A percentile compares a stretch with the other conserved stretches of the same genome.
These are phyloP conservation scores for Acanthurus tractus DNA, from an alignment of 2,797 vertebrate species.

Conservation along the genomic window DNA sequence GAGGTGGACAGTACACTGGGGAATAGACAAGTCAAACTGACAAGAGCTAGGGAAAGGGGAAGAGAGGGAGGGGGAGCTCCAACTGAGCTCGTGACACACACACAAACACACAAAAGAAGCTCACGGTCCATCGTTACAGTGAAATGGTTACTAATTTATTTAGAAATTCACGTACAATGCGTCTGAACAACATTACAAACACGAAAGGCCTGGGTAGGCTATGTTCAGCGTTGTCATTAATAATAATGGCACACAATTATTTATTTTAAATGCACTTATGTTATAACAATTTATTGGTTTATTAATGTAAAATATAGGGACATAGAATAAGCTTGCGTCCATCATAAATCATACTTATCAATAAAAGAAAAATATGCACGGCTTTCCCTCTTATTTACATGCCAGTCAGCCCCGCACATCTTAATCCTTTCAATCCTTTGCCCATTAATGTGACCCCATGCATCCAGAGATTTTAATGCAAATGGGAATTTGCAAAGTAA, in stretches of 20 bases:
- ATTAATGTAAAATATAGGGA: too few species aligned
- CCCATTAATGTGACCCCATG: constrained; percentile 29
- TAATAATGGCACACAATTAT: background rate
- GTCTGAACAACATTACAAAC: background rate
- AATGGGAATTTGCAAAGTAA: constrained; percentile 30
- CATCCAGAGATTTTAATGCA: constrained; percentile 32
- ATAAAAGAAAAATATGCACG: background rate
- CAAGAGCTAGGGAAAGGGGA: constrained; percentile 1
- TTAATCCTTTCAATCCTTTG: constrained; percentile 25
- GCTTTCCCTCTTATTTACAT: background rate
- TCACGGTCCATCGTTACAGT: constrained; percentile 25
- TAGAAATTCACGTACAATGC: background rate
- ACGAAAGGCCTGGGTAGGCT: too few species aligned
- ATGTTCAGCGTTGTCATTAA: background rate
- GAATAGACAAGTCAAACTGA: constrained; percentile 69
- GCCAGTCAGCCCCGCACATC: constrained; percentile 8
- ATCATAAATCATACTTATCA: background rate
- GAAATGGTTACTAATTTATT: constrained; percentile 20
- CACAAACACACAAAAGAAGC: constrained; percentile 7
- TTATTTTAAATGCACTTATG: background rate
- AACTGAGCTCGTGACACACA: background rate
- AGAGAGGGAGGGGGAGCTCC: background rate
- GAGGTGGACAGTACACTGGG: constrained; percentile 59
- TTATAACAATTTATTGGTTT: too few species aligned
- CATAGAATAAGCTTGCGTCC: background rate